These are phyloP conservation scores for Drosophila infuscata DNA, from an alignment of 2,888 invertebrate genomes.

Conservation along the genomic window DNA sequence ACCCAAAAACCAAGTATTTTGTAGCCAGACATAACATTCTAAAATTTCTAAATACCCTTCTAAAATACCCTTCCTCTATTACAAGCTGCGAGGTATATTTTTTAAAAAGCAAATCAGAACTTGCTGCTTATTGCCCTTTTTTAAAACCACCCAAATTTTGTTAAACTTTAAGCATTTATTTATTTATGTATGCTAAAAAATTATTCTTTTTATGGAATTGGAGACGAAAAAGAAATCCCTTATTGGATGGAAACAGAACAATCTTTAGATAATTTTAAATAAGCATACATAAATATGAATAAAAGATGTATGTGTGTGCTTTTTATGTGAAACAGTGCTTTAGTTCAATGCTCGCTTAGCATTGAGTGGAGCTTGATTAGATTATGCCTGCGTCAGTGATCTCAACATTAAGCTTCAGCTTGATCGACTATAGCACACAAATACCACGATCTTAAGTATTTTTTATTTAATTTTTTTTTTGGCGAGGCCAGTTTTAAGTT, in stretches of 20 bases:
- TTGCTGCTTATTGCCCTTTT: not conserved
- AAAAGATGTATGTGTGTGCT: not conserved
- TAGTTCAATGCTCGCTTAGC: conserved; percentile 54
- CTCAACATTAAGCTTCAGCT: conserved; percentile 16
- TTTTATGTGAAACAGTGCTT: conserved; percentile 24
- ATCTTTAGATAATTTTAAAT: conserved; percentile 11
- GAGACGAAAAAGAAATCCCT: conserved; percentile 21
- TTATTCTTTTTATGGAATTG: not conserved
- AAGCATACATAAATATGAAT: conserved; percentile 32
- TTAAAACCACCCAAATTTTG: not conserved
- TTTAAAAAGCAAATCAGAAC: not conserved
- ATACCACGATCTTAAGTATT: conserved; percentile 21
- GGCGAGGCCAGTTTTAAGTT: conserved; percentile 44
- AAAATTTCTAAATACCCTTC: not conserved
- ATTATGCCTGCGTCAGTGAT: conserved; percentile 27
- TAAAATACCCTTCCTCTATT: not conserved
- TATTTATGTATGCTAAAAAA: not conserved
- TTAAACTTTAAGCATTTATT: not conserved
- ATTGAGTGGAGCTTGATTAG: conserved; percentile 41
- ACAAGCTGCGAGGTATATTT: conserved; percentile 2
- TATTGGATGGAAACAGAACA: conserved; percentile 21
- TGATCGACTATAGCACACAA: conserved; percentile 13
- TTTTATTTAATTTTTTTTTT: not conserved
- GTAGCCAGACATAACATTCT: not conserved
- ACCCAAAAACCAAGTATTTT: not conserved